phyloP scores from a whole-genome alignment of 2,888 invertebrate genomes.

The Operophtera brumata region DNA sequence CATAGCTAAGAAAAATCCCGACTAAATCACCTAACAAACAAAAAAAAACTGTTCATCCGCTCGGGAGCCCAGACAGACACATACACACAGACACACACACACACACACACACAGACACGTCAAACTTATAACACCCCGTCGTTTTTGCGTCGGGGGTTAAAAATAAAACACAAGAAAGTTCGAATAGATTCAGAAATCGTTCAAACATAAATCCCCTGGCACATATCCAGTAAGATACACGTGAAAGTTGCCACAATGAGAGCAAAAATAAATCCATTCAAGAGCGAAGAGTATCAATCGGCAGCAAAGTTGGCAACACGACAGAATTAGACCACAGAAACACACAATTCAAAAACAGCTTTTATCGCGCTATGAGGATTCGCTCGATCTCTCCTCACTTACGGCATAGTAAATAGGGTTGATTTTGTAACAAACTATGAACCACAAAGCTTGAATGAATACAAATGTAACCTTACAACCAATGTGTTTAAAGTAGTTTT shows the following conservation, averaged over 20 bases:
- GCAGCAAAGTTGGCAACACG: conserved; percentile 38
- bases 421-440: conserved; percentile 27
- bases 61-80: too few relatives aligned
- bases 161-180: conserved; percentile 11
- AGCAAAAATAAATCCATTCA: conserved; percentile 75
- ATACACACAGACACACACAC: too few relatives aligned
- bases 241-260: conserved; percentile 64
- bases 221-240: conserved; percentile 56
- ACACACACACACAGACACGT: too few relatives aligned
- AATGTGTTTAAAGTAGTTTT: conserved; percentile 36
- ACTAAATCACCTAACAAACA: too few relatives aligned
- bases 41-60: too few relatives aligned
- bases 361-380: background rate
- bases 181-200: conserved; percentile 39
- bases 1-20: too few relatives aligned
- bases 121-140: too few relatives aligned
- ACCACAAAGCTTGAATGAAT: conserved; percentile 29
- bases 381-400: background rate
- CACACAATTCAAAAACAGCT: conserved; percentile 14
- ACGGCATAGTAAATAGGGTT: conserved; percentile 30
- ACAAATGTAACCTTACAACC: background rate
- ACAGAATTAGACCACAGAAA: conserved; percentile 37
- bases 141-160: too few relatives aligned
- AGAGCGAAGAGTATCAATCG: conserved; percentile 63
- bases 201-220: conserved; percentile 64